phyloP scores from a whole-genome alignment of 2,888 invertebrate species.

The Lobophora halterata region DNA sequence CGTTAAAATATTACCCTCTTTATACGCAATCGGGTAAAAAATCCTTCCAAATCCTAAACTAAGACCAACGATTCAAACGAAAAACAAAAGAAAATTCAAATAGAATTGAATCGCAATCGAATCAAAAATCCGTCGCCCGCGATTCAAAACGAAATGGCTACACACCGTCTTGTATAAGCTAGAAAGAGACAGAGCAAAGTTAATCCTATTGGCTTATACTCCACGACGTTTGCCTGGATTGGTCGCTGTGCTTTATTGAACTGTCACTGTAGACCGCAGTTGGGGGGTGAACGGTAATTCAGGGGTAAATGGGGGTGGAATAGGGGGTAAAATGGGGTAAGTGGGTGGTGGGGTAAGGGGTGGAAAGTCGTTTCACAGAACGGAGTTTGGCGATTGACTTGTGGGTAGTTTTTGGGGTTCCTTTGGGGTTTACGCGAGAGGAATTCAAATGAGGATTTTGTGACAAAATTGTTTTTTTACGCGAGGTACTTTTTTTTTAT shows the following conservation, averaged over 20 bases:
- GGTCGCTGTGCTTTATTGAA: conserved; percentile 79
- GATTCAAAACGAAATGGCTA: conserved; percentile 51
- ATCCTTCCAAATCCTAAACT: too few relatives aligned
- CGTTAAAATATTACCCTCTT: too few relatives aligned
- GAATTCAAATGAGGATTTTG: conserved; percentile 26
- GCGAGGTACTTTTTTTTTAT: conserved; percentile 13
- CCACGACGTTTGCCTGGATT: conserved; percentile 79
- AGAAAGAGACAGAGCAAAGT: conserved; percentile 60
- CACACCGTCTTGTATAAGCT: conserved; percentile 29
- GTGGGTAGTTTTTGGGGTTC: conserved; percentile 78
- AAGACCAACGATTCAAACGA: conserved; percentile 63
- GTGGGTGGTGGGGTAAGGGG: conserved; percentile 44
- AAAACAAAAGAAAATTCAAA: conserved; percentile 73
- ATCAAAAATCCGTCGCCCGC: conserved; percentile 74
- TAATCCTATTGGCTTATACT: conserved; percentile 81
- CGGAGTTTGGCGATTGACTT: conserved; percentile 80
- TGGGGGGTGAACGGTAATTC: conserved; percentile 75
- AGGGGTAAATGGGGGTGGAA: conserved; percentile 61
- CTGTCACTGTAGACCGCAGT: conserved; percentile 78
- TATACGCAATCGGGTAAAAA: too few relatives aligned
- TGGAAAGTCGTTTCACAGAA: conserved; percentile 61
- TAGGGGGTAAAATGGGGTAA: conserved; percentile 42
- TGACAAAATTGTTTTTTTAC: conserved; percentile 15
- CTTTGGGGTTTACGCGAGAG: conserved; percentile 39
- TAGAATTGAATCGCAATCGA: conserved; percentile 76